Base-by-base conservation (phyloP, 2,888 invertebrate genomes). In the Lochmaea capreae region DNA sequence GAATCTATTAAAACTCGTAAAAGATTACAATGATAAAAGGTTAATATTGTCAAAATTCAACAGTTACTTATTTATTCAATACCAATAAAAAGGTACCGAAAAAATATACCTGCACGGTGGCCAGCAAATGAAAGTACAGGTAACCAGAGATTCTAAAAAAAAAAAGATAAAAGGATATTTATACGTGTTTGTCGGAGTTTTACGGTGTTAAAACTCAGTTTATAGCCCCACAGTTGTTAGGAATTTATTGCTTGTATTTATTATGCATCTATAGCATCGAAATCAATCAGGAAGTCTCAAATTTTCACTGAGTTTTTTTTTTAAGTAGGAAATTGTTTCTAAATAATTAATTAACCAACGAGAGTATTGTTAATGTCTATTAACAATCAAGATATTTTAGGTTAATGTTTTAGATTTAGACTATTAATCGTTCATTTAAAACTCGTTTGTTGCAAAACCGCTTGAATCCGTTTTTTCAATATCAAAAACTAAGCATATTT, bases 41-140 rank as follows among this genome's bases (percentile, higher is more conserved):
- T 10, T 54, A 54, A 54, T 54, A 54, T 54, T 54, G 54, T 54
- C 54, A 54, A 54, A 54, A 54, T 54, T 54, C 18, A 54, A 54
- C 18, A 54, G 54, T 54, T 18, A 18, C 54, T 54, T 54, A 54
- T 54, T 54, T 54, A 54, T 54, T 54, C 54, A 54, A 54, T 54
- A 54, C 18, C 18, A 52, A 52, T 52, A 52, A 52, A 52, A 16
- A 54, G 18, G 18, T n/a, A 54, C 54, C 18, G 18, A 18, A 54
- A 46, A 39, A 52, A 18, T 16, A 18, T 54, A 54, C 54, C 54
- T 54, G 54, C 16, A 16, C 10, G 54, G 54, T 54, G 54, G 54
- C 54, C 54, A 16, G 3, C 9, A 54, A 12, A 49, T 49, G n/a
- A n/a, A 49, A n/a, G 54, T 54, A 54, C 54, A 54, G 54, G 54